Percentiles rank a stretch among this genome's conserved stretches.
phyloP scores from a whole-genome alignment of 2,888 invertebrate species.

The Acanthosepion esculentum region DNA sequence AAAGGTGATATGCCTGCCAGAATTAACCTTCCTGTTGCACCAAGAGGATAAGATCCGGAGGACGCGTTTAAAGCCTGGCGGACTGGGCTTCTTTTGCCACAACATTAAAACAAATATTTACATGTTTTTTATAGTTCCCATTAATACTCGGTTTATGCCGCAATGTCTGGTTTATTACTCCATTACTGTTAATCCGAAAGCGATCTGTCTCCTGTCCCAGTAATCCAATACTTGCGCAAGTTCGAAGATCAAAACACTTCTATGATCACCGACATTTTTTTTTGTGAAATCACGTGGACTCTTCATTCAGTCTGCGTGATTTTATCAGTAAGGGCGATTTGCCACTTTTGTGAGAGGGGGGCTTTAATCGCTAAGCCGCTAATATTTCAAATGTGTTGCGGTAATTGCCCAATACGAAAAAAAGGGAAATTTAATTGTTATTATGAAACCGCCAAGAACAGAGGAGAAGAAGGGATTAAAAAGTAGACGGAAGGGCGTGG shows the following conservation, averaged over 20 bases:
- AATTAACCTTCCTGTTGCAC: too few species aligned
- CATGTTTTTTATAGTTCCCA: too few species aligned
- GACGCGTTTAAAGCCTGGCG: too few species aligned
- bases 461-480: background rate
- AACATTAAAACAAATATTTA: too few species aligned
- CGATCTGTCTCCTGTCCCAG: background rate
- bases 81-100: too few species aligned
- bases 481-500: background rate
- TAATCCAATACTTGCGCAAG: background rate
- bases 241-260: background rate
- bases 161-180: too few species aligned
- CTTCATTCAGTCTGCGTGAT: too few species aligned
- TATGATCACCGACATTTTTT: too few species aligned
- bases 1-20: too few species aligned
- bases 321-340: background rate
- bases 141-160: too few species aligned
- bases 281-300: background rate
- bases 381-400: background rate
- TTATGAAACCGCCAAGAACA: background rate
- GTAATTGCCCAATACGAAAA: background rate
- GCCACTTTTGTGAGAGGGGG: background rate
- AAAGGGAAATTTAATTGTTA: background rate
- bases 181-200: background rate
- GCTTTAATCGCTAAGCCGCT: background rate
- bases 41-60: too few species aligned